A percentile compares a stretch with the other conserved stretches of the same genome.
These are phyloP conservation scores for Nipponacmea schrenckii DNA, from an alignment of 2,888 invertebrate species.

Conservation along the genomic window DNA sequence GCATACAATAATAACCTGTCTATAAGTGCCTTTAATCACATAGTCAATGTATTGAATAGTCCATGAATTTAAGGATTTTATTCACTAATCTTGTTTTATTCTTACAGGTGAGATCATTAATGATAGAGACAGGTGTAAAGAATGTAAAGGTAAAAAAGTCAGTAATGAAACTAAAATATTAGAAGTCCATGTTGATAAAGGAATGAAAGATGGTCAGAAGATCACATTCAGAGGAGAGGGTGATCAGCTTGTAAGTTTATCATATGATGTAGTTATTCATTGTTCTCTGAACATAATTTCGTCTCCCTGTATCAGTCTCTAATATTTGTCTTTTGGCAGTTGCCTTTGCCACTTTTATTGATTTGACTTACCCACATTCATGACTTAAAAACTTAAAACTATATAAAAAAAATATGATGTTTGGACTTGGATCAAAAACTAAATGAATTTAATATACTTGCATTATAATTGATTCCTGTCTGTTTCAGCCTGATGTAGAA, in stretches of 20 bases:
- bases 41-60: too few relatives aligned
- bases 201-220: constrained; percentile 87
- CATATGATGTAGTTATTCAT: not conserved
- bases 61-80: too few relatives aligned
- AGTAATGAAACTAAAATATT: constrained; percentile 84
- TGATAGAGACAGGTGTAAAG: constrained; percentile 84
- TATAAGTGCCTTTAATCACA: too few relatives aligned
- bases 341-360: too few relatives aligned
- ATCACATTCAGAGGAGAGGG: constrained; percentile 89
- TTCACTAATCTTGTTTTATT: not conserved
- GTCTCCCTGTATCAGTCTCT: not conserved
- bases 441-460: too few relatives aligned
- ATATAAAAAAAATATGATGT: too few relatives aligned
- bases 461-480: too few relatives aligned
- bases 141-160: constrained; percentile 86
- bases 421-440: too few relatives aligned
- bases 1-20: too few relatives aligned
- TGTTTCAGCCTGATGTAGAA: constrained; percentile 79
- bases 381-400: too few relatives aligned
- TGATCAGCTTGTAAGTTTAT: constrained; percentile 77
- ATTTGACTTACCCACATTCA: not conserved
- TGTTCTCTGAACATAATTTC: not conserved
- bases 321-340: not conserved
- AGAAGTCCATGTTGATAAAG: constrained; percentile 89
- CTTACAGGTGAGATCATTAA: constrained; percentile 66